Evolutionary conservation across 2,888 invertebrate species (phyloP).

Genomic region (Sinelater perroti): DNA sequence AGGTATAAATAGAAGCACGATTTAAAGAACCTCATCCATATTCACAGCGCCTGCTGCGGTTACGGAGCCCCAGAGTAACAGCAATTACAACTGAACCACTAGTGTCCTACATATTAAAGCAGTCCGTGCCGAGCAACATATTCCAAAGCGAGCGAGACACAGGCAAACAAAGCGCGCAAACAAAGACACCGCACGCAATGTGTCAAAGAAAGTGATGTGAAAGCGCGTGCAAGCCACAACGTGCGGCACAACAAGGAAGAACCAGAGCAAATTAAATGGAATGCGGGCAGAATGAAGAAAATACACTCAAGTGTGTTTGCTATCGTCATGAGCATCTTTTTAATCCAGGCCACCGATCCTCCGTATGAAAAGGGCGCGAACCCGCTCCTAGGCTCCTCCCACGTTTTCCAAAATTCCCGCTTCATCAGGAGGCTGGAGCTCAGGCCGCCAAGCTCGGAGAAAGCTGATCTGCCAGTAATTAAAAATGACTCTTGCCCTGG

Average conservation of each 20-base stretch:
- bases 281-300: constrained; percentile 56
- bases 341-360: constrained; percentile 60
- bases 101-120: constrained; percentile 25
- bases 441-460: constrained; percentile 16
- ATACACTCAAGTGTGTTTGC: constrained; percentile 59
- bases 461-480: constrained; percentile 4
- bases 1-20: no score
- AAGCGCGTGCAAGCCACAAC: constrained; percentile 20
- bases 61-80: constrained; percentile 9
- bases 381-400: constrained; percentile 40
- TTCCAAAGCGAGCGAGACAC: constrained; percentile 20
- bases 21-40: no score
- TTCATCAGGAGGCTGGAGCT: constrained; percentile 13
- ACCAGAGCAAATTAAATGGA: constrained; percentile 46
- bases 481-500: constrained; percentile 6
- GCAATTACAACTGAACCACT: constrained; percentile 14
- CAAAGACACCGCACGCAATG: constrained; percentile 19
- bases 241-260: constrained; percentile 20
- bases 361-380: constrained; percentile 51
- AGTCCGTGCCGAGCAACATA: constrained; percentile 24
- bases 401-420: constrained; percentile 8
- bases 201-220: constrained; percentile 31
- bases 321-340: constrained; percentile 57
- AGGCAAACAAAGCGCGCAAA: constrained; percentile 12
- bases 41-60: constrained; percentile 17